Conservation (phyloP, 2,888 invertebrate species). For the Syrphus vitripennis region DNA sequence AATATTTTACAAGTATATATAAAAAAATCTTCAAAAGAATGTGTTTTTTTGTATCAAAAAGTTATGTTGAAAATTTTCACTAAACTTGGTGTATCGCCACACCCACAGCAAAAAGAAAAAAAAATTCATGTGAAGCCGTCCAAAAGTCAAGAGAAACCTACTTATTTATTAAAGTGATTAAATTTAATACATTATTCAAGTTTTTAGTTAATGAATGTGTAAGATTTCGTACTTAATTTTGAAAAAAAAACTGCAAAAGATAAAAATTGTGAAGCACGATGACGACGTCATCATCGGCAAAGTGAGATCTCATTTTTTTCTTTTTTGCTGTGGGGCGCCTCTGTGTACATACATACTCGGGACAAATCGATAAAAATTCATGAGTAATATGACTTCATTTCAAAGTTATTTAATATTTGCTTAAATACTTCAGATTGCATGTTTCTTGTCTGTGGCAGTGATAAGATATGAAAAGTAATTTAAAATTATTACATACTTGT, state of each 20-base stretch:
- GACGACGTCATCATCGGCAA: slow-evolving; percentile 69
- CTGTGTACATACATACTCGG: slow-evolving; percentile 51
- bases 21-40: slow-evolving; percentile 24
- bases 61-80: slow-evolving; percentile 75
- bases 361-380: slow-evolving; percentile 54
- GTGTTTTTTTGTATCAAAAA: slow-evolving; percentile 60
- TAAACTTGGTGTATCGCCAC: slow-evolving; percentile 78
- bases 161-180: not conserved
- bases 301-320: too few species aligned
- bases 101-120: slow-evolving; percentile 75
- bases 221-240: not conserved
- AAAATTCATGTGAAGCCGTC: slow-evolving; percentile 1
- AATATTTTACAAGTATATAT: slow-evolving; percentile 39
- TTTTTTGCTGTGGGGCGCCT: slow-evolving; percentile 25
- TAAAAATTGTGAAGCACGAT: slow-evolving; percentile 16
- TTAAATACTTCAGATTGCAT: slow-evolving; percentile 33
- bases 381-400: slow-evolving; percentile 56
- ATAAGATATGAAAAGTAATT: not conserved
- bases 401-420: slow-evolving; percentile 34
- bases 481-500: slow-evolving; percentile 1
- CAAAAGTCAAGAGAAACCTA: not conserved
- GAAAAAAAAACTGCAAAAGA: slow-evolving; percentile 33
- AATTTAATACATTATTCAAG: not conserved
- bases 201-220: not conserved
- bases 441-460: not conserved